Percentiles rank a stretch among this genome's conserved stretches.
Evolutionary conservation across 2,888 invertebrate genomes (phyloP).

Genomic region (Hydrotaea diabolus): DNA sequence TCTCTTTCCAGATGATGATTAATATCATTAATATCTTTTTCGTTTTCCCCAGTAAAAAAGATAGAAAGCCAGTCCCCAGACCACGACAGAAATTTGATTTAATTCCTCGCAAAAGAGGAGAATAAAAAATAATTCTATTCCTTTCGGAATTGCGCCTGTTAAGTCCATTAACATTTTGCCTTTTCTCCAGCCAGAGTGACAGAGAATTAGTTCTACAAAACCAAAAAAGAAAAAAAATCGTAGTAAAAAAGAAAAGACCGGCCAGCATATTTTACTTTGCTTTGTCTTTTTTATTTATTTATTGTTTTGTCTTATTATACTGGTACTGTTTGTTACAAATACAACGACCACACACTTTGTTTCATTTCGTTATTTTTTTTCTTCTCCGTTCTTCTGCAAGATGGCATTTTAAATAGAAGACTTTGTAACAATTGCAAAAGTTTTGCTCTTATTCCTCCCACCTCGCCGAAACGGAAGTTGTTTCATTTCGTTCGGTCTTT

Average conservation of each 20-base stretch:
- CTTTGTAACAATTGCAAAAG: conserved; percentile 36
- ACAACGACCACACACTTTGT: conserved; percentile 12
- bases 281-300: conserved; percentile 6
- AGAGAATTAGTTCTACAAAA: background rate
- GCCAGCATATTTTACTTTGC: background rate
- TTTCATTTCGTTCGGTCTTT: conserved; percentile 15
- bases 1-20: too few relatives aligned
- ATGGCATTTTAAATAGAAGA: conserved; percentile 23
- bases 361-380: background rate
- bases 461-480: conserved; percentile 14
- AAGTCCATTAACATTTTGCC: conserved; percentile 6
- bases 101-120: background rate
- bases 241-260: background rate
- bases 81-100: background rate
- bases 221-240: background rate
- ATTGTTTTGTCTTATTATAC: conserved; percentile 21
- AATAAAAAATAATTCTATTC: background rate
- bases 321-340: conserved; percentile 6
- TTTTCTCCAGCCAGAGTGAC: background rate
- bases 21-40: too few relatives aligned
- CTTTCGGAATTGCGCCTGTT: background rate
- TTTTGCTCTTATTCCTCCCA: background rate
- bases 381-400: background rate
- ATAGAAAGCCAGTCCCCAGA: background rate
- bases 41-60: too few relatives aligned